phyloP scores from a whole-genome alignment of 2,113 vertebrate species.

The Corythornis madagascariensis region DNA sequence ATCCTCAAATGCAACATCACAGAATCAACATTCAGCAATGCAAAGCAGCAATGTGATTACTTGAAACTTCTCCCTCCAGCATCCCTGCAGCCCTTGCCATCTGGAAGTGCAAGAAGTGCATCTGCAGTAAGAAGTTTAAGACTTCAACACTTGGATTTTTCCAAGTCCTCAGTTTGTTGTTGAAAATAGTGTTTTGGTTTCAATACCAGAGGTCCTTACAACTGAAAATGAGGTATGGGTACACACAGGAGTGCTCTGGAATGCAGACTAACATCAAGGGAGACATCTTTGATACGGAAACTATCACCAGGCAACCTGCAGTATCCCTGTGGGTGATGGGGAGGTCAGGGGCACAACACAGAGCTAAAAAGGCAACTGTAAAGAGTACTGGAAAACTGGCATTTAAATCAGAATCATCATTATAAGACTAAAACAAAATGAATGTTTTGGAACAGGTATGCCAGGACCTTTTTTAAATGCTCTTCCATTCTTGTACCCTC shows the following conservation, averaged over 20 bases:
- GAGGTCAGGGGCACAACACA: neutral
- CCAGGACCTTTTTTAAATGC: neutral
- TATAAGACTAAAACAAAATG: neutral
- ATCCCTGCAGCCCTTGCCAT: neutral
- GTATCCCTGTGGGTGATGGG: neutral
- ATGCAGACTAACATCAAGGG: neutral
- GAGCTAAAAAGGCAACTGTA: neutral
- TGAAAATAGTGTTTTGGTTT: neutral
- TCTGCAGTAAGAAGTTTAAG: neutral
- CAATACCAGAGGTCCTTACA: neutral
- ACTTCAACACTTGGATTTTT: conserved; percentile 15
- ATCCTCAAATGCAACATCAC: neutral
- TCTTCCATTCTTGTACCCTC: neutral
- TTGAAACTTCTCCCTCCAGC: neutral
- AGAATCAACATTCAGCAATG: neutral
- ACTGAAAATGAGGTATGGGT: neutral
- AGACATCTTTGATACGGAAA: neutral
- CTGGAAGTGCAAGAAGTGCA: neutral
- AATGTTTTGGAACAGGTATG: neutral
- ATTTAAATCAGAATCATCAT: neutral
- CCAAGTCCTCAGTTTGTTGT: neutral
- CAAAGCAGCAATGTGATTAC: neutral
- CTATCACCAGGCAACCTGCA: neutral
- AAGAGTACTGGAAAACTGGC: neutral
- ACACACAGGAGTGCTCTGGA: neutral